These are phyloP conservation scores for Drosophila ficusphila DNA, from an alignment of 1,140 invertebrate species.

Conservation along the genomic window DNA sequence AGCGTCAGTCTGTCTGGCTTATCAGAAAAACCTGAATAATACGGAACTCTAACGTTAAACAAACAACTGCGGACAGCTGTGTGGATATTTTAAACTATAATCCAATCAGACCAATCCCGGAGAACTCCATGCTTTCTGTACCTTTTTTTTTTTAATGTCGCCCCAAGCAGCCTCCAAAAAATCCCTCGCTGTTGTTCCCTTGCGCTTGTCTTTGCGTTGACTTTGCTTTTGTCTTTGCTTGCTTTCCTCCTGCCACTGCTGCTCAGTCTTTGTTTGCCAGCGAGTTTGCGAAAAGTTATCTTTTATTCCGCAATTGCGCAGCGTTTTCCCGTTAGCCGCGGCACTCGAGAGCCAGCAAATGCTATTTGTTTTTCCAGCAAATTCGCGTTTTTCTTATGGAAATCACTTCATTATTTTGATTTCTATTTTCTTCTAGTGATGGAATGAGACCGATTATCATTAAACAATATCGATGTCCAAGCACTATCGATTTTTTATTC, in stretches of 20 bases:
- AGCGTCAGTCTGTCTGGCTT: conserved; percentile 64
- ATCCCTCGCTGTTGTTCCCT: conserved; percentile 31
- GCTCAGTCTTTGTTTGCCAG: conserved; percentile 47
- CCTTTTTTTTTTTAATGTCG: conserved; percentile 28
- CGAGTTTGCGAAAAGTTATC: conserved; percentile 8
- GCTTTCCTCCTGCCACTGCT: conserved; percentile 32
- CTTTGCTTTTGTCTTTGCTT: conserved; percentile 14
- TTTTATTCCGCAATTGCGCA: conserved; percentile 17
- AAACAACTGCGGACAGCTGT: conserved; percentile 52
- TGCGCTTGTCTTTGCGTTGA: conserved; percentile 25
- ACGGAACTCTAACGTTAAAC: background rate
- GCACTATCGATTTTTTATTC: no score
- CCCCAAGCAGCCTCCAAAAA: conserved; percentile 36
- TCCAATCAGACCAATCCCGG: background rate
- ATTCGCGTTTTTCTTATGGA: conserved; percentile 27
- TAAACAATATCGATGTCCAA: no score
- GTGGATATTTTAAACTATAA: background rate
- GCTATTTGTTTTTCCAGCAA: conserved; percentile 14
- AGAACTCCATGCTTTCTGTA: conserved; percentile 38
- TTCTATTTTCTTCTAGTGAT: conserved; percentile 77
- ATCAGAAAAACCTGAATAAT: conserved; percentile 24
- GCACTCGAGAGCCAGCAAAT: conserved; percentile 39
- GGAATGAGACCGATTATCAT: no score
- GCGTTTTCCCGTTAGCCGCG: conserved; percentile 35
- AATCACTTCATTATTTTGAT: conserved; percentile 70